Evolutionary conservation across 2,888 invertebrate species (phyloP).

Genomic region (Chaetoderma sp.): DNA sequence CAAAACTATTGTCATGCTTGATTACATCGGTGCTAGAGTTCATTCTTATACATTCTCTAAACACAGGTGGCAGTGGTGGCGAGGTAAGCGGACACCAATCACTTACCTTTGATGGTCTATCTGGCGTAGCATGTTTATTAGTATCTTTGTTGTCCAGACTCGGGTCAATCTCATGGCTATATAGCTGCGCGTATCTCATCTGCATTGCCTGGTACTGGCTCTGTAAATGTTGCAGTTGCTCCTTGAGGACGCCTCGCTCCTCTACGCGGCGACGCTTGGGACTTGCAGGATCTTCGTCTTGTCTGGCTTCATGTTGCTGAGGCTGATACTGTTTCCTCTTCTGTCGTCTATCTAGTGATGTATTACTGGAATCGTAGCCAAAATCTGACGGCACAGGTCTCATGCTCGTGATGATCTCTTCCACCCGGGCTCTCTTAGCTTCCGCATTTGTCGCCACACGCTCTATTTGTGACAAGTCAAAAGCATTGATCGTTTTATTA

Average conservation of each 20-base stretch:
- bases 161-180: too few species aligned
- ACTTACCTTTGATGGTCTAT: too few species aligned
- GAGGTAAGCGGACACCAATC: too few species aligned
- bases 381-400: slow-evolving; percentile 71
- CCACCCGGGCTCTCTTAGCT: slow-evolving; percentile 92
- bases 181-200: too few species aligned
- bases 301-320: slow-evolving; percentile 79
- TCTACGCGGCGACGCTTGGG: slow-evolving; percentile 55
- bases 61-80: too few species aligned
- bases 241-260: slow-evolving; percentile 80
- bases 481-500: slow-evolving; percentile 36
- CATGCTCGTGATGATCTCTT: slow-evolving; percentile 95
- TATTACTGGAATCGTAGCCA: slow-evolving; percentile 34
- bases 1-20: too few species aligned
- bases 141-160: too few species aligned
- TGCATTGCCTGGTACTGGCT: slow-evolving; percentile 92
- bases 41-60: too few species aligned
- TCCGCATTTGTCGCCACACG: slow-evolving; percentile 46
- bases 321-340: slow-evolving; percentile 96
- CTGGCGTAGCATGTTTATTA: too few species aligned
- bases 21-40: too few species aligned
- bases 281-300: slow-evolving; percentile 69
- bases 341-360: slow-evolving; percentile 42
- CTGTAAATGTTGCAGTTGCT: slow-evolving; percentile 87
- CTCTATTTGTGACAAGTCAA: slow-evolving; percentile 20